A percentile compares a stretch with the other conserved stretches of the same genome.
These are phyloP conservation scores for Drymodes brunneopygia DNA, from an alignment of 2,113 vertebrate genomes.

Conservation along the genomic window DNA sequence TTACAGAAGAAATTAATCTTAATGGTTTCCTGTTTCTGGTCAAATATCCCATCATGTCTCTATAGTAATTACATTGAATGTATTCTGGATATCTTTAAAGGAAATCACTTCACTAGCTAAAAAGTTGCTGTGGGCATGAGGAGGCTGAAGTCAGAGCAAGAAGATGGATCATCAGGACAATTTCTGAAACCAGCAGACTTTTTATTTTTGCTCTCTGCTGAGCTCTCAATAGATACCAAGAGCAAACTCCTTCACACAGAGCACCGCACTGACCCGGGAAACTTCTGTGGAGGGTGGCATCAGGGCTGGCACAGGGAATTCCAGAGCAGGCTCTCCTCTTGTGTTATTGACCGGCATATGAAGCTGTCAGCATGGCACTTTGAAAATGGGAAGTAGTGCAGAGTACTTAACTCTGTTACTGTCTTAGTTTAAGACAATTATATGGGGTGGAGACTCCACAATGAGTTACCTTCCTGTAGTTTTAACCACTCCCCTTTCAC, in stretches of 20 bases:
- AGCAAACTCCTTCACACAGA: neutral
- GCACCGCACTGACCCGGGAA: rapidly evolving
- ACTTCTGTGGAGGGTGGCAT: neutral
- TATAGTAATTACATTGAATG: neutral
- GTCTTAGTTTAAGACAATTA: neutral
- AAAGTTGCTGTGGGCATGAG: neutral
- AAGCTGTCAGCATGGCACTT: neutral
- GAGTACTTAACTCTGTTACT: neutral
- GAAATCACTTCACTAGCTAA: neutral
- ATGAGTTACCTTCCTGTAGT: neutral
- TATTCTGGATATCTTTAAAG: neutral
- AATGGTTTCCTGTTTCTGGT: neutral
- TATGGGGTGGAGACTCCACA: neutral
- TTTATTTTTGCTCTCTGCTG: neutral
- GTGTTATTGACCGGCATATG: neutral
- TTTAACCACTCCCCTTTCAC: neutral
- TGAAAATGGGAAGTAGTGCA: neutral
- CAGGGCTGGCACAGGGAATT: neutral
- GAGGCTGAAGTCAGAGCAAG: neutral
- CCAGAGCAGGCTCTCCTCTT: neutral
- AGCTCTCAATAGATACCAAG: neutral
- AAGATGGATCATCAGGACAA: neutral
- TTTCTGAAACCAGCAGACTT: neutral
- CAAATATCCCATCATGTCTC: neutral
- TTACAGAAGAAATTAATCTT: neutral